Percentiles rank a stretch among this genome's conserved stretches.
Conservation (phyloP, 2,797 vertebrate genomes). For the Phalloptychus januarius region DNA sequence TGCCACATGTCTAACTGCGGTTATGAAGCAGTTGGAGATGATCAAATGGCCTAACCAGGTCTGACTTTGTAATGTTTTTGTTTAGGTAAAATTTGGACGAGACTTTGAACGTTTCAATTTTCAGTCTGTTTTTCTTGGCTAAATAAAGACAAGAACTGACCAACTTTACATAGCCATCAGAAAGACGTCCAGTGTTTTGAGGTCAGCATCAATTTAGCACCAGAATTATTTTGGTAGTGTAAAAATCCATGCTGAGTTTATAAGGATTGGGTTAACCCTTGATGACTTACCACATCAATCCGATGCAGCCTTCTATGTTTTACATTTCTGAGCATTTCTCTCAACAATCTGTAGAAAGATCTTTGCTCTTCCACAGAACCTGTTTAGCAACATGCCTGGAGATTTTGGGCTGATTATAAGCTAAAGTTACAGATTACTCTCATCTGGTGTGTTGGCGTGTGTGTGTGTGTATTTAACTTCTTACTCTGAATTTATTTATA, state of each 20-base stretch:
- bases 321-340: background rate
- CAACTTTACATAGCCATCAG: background rate
- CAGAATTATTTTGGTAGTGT: background rate
- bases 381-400: background rate
- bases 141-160: background rate
- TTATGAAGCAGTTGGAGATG: background rate
- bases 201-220: background rate
- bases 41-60: background rate
- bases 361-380: background rate
- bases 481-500: no score
- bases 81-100: background rate
- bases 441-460: background rate
- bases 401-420: background rate
- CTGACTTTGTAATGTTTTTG: background rate
- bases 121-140: background rate
- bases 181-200: background rate
- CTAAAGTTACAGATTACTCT: background rate
- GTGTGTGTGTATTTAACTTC: no score
- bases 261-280: background rate
- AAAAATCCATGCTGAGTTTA: background rate
- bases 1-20: conserved; percentile 48
- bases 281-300: background rate
- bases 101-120: background rate
- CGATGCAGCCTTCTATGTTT: background rate
- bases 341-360: background rate